Evolutionary conservation across 2,888 invertebrate species (phyloP), one percentile per base, ranked within the genome.

Genomic region (Acrocyrtus sp.): DNA sequence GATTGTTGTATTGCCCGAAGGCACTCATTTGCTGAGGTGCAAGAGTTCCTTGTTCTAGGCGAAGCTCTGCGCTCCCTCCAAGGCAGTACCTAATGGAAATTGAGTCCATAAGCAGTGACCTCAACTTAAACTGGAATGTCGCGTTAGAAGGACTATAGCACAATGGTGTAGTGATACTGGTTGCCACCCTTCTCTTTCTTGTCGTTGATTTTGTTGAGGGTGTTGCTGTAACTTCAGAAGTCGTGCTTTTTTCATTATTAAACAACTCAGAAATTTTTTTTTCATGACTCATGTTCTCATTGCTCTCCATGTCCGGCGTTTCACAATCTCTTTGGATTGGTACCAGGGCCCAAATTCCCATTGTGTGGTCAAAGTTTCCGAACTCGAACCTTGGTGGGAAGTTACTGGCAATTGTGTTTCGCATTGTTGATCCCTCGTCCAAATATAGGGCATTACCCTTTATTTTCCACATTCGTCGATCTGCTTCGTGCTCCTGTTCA

Each of bases 11-110:
- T n/a, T n/a, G n/a, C n/a, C n/a, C n/a, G n/a, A n/a, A n/a, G n/a
- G n/a, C n/a, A n/a, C n/a, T n/a, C n/a, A n/a, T n/a, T n/a, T n/a
- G n/a, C n/a, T n/a, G n/a, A n/a, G n/a, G n/a, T n/a, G n/a, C n/a
- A n/a, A n/a, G n/a, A n/a, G n/a, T n/a, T n/a, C n/a, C n/a, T n/a
- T n/a, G n/a, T n/a, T n/a, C n/a, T n/a, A n/a, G n/a, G n/a, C n/a
- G n/a, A n/a, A 70, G 24, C 3, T 56, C 43, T 5, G 70, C 54
- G 43, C 62, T 70, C 15, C 70, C 70, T 22, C 70, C 70, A 43
- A 62, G 62, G n/a, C 45, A 60, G 62, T 62, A 70, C 24, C 47
- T 17, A 2, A 70, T 50, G 4, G 21, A 21, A 6, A 62, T 43
- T 0, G 70, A 56, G 3, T 19, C 8, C 15, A 48, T 3, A 1